Percentiles rank a stretch among this genome's conserved stretches.
These are phyloP conservation scores for Sceloporus tristichus DNA, from an alignment of 2,113 vertebrate species.

Conservation along the genomic window DNA sequence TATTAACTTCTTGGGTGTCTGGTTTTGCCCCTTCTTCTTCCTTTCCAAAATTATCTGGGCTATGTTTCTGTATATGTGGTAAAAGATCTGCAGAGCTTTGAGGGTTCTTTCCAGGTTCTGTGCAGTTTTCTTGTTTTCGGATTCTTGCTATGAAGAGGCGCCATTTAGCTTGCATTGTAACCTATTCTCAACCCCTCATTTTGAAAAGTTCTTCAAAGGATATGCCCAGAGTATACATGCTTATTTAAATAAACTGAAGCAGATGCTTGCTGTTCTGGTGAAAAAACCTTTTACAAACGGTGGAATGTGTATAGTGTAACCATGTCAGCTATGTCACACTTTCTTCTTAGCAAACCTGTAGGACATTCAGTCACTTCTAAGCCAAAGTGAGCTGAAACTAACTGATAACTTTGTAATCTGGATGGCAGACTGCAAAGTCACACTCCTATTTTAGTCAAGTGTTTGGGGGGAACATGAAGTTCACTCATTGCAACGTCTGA, in stretches of 20 bases:
- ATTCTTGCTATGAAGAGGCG: background rate
- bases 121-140: background rate
- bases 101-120: too few relatives aligned
- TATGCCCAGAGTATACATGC: background rate
- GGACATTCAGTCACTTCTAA: background rate
- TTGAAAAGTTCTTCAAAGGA: background rate
- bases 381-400: background rate
- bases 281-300: background rate
- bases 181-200: background rate
- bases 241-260: background rate
- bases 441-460: background rate
- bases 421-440: background rate
- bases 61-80: background rate
- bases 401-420: background rate
- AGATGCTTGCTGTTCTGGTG: background rate
- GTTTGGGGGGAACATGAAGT: background rate
- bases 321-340: background rate
- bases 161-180: background rate
- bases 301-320: background rate
- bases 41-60: too few relatives aligned
- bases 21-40: background rate
- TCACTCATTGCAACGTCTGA: background rate
- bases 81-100: background rate
- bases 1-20: background rate
- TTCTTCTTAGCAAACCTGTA: background rate